A percentile compares a stretch with the other conserved stretches of the same genome.
These are phyloP conservation scores for Pedetes capensis DNA, from an alignment of 2,113 vertebrate genomes.

Conservation along the genomic window DNA sequence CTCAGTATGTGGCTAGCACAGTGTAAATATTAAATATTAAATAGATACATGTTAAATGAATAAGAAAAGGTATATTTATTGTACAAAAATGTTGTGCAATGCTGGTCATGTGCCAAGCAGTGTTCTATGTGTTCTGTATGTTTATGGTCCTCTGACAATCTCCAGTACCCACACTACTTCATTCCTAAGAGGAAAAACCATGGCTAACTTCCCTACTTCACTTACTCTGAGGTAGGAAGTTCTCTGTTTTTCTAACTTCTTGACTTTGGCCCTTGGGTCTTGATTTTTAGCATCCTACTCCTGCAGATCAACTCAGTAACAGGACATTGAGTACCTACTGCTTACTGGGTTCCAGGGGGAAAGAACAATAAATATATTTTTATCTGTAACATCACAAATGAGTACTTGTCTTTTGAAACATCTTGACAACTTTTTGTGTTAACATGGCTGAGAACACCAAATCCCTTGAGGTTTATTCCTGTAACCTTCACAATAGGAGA, in stretches of 20 bases:
- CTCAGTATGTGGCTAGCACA: background rate
- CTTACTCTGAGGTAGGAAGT: background rate
- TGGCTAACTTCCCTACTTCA: background rate
- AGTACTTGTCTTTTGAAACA: constrained; percentile 24
- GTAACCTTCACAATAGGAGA: constrained; percentile 13
- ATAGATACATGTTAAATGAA: background rate
- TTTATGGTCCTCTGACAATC: background rate
- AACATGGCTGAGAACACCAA: background rate
- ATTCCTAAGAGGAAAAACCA: background rate
- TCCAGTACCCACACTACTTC: background rate
- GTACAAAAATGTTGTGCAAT: background rate
- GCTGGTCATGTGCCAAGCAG: background rate
- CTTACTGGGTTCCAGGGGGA: background rate
- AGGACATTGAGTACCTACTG: background rate
- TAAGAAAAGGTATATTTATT: background rate
- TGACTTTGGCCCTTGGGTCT: background rate
- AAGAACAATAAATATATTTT: constrained; percentile 34
- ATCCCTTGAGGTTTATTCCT: constrained; percentile 32
- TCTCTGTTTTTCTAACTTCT: background rate
- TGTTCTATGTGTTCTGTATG: background rate
- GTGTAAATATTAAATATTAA: background rate
- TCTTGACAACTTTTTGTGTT: background rate
- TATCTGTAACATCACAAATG: background rate
- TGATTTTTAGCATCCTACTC: background rate
- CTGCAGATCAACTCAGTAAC: background rate